Evolutionary conservation across 1,140 invertebrate genomes (phyloP), one percentile per base, ranked within the genome.

Genomic region (Platyura marginata): DNA sequence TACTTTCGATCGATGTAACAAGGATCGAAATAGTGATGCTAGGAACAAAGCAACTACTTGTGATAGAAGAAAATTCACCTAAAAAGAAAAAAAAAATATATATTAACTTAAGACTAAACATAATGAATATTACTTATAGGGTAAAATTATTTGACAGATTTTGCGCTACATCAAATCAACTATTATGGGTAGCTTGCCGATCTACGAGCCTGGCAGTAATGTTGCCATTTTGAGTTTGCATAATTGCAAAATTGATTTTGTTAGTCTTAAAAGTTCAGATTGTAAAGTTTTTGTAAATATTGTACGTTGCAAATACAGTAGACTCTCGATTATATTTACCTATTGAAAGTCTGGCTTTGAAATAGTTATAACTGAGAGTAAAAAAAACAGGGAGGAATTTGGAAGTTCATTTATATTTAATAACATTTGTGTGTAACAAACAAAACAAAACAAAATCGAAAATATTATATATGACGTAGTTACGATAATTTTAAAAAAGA

Each of bases 61-160:
- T 54, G 81, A 79, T 42, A 83, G 61, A 49, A 88, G 63, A 65
- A 89, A 88, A 66, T 90, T 89, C 43, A 84, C 67, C 84, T 89
- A 66, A 44, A 70, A 69, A 50, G 54, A 57, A 62, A 53, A 55
- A 63, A 57, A 35, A 47, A 32, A 44, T 11, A 44, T 16, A 37
- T n/a, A n/a, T n/a, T n/a, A n/a, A n/a, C n/a, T n/a, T n/a, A n/a
- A 25, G 23, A 43, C 20, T 40, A 42, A 15, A 13, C 21, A 44
- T 16, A 44, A 29, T 13, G 13, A 29, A 13, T 8, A 29, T 8
- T 29, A 13, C 25, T 29, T 29, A 8, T 29, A 29, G 13, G 25
- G 25, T 29, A 13, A 29, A 29, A 8, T 29, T 29, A 29, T 29
- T 29, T 29, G 6, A 6, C 13, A 8, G 25, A 29, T 29, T 29